Evolutionary conservation across 2,797 vertebrate species (phyloP), one percentile per base, ranked within the genome.

Genomic region (Gobio occitaniae): DNA sequence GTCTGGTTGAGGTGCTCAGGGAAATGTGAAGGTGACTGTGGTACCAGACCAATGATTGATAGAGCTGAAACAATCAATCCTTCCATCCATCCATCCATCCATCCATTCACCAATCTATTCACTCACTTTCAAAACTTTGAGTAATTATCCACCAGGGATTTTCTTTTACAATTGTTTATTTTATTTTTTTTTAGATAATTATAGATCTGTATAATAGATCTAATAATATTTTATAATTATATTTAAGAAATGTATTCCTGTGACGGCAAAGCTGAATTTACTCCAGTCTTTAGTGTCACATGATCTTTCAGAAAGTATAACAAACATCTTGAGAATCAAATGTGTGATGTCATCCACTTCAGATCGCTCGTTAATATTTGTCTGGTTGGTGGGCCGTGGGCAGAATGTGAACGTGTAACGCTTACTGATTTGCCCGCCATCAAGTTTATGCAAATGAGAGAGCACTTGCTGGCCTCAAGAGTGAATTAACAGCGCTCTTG

Each of bases 31-130:
- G 80, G 81, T 84, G 79, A 83, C 81, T 84, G 74, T 78, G 71
- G 44, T 29, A 72, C 41, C 54, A 78, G 84, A 70, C 52, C 79
- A 41, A 77, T 86, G 85, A 83, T 77, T 74, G 86, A 89, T 86
- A 79, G 82, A 75, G 86, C 89, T 83, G 80, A 85, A 83, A 69
- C 16, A 85, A 86, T 87, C 87, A 78, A 74, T 72, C 65, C 41
- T 69, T 87, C 83, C n/a, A 86, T 88, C 85, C 41, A 86, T 85
- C 86, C 61, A 86, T 85, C 86, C 61, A 77, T 69, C 86, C 61
- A 77, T 69, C 63, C 65, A 80, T 70, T 29, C 32, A 19, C 68
- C 71, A 47, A 41, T 66, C 63, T 41, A 48, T 78, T 70, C 66
- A 70, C 50, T 50, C 41, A 70, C 54, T 25, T 84, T 78, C 66